phyloP scores from a whole-genome alignment of 2,113 vertebrate species.

The Antennarius striatus region DNA sequence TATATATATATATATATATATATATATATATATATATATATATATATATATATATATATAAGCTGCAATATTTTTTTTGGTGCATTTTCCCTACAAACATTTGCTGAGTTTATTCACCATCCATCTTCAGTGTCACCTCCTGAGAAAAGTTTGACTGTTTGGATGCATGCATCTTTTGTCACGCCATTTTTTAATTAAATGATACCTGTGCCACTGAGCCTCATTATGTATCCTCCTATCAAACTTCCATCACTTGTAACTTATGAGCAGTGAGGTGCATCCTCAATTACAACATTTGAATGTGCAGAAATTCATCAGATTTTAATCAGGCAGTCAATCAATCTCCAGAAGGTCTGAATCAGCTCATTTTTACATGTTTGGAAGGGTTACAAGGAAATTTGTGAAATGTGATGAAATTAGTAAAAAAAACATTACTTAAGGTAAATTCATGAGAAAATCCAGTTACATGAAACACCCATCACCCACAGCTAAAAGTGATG shows the following conservation, averaged over 20 bases:
- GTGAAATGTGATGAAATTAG: slow-evolving; percentile 35
- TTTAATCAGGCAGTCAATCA: slow-evolving; percentile 67
- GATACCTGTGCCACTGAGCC: slow-evolving; percentile 59
- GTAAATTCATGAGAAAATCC: slow-evolving; percentile 4
- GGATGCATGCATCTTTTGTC: slow-evolving; percentile 55
- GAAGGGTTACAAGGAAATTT: slow-evolving; percentile 13
- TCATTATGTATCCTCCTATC: slow-evolving; percentile 64
- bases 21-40: neutral
- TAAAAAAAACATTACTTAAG: slow-evolving; percentile 34
- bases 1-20: neutral
- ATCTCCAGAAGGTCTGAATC: slow-evolving; percentile 58
- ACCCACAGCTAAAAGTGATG: slow-evolving; percentile 23
- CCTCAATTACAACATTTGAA: slow-evolving; percentile 65
- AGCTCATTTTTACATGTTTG: slow-evolving; percentile 62
- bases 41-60: neutral
- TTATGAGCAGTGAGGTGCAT: slow-evolving; percentile 63
- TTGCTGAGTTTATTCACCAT: slow-evolving; percentile 28
- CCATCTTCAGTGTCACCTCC: slow-evolving; percentile 37
- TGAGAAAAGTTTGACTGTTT: slow-evolving; percentile 48
- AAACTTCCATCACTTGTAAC: slow-evolving; percentile 65
- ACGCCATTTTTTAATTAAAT: slow-evolving; percentile 74
- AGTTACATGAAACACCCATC: slow-evolving; percentile 10
- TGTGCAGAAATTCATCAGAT: slow-evolving; percentile 66
- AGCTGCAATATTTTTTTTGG: neutral
- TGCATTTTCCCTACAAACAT: slow-evolving; percentile 30